These are phyloP conservation scores for Ptilodon capucinus DNA, from an alignment of 2,888 invertebrate genomes.

Conservation along the genomic window DNA sequence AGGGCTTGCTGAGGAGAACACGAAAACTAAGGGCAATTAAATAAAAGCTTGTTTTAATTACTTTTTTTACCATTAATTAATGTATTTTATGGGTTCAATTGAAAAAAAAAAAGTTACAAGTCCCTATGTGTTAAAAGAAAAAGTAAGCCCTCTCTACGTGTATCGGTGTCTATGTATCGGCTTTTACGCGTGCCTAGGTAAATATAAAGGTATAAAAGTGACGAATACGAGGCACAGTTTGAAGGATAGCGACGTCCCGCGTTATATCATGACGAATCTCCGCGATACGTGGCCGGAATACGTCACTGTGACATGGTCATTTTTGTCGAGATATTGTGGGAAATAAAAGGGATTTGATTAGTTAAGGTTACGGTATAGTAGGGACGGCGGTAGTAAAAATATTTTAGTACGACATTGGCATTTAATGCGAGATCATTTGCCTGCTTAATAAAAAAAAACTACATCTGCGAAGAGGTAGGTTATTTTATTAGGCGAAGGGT, in stretches of 20 bases:
- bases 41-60: too few species aligned
- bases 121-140: too few species aligned
- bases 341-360: conserved; percentile 2
- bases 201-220: conserved; percentile 74
- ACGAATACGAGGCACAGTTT: conserved; percentile 64
- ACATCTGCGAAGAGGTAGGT: too few species aligned
- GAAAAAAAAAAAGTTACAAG: too few species aligned
- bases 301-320: conserved; percentile 15
- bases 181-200: conserved; percentile 72
- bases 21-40: too few species aligned
- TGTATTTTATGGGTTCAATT: too few species aligned
- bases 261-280: conserved; percentile 42
- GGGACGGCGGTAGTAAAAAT: not conserved
- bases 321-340: conserved; percentile 14
- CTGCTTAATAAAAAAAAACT: not conserved
- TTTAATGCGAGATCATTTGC: not conserved
- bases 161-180: conserved; percentile 48
- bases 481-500: too few species aligned
- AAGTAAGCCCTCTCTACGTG: conserved; percentile 24
- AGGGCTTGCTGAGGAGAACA: too few species aligned
- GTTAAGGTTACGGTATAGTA: not conserved
- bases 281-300: conserved; percentile 39
- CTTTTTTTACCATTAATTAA: too few species aligned
- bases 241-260: conserved; percentile 51
- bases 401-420: not conserved